These are phyloP conservation scores for Micrastur ruficollis DNA, from an alignment of 2,797 vertebrate species.

Conservation along the genomic window DNA sequence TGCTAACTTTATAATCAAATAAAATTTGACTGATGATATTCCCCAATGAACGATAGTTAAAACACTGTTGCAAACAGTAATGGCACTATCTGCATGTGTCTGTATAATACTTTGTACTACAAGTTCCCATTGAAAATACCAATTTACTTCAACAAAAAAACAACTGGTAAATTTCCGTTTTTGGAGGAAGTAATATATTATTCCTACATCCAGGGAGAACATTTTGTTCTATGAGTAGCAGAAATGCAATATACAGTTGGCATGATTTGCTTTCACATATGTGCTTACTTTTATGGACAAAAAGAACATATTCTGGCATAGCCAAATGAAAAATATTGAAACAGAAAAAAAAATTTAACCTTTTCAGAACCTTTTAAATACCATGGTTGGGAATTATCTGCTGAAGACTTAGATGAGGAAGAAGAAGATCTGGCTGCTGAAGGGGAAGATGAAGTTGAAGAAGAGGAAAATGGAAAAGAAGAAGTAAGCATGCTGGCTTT, in stretches of 20 bases:
- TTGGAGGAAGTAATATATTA: not conserved
- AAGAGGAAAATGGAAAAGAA: slow-evolving; percentile 50
- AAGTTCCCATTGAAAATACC: not conserved
- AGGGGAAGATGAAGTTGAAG: slow-evolving; percentile 67
- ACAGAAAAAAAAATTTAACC: not conserved
- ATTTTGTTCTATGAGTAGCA: not conserved
- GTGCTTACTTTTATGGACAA: not conserved
- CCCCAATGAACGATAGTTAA: not conserved
- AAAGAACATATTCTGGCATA: not conserved
- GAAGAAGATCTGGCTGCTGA: slow-evolving; percentile 80
- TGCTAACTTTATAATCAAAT: not conserved
- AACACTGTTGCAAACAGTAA: not conserved
- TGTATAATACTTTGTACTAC: not conserved
- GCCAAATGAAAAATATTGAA: not conserved
- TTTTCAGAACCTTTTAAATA: slow-evolving; percentile 81
- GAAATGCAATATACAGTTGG: not conserved
- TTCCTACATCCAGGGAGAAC: not conserved
- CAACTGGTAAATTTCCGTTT: not conserved
- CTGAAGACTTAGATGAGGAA: slow-evolving; percentile 83
- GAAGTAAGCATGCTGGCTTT: slow-evolving; percentile 57
- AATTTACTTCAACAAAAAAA: not conserved
- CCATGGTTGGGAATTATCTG: slow-evolving; percentile 74
- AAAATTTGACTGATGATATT: not conserved
- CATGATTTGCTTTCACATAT: not conserved
- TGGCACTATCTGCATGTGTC: not conserved